A percentile compares a stretch with the other conserved stretches of the same genome.
phyloP scores from a whole-genome alignment of 2,888 invertebrate species.

The Parasteatoda lunata region DNA sequence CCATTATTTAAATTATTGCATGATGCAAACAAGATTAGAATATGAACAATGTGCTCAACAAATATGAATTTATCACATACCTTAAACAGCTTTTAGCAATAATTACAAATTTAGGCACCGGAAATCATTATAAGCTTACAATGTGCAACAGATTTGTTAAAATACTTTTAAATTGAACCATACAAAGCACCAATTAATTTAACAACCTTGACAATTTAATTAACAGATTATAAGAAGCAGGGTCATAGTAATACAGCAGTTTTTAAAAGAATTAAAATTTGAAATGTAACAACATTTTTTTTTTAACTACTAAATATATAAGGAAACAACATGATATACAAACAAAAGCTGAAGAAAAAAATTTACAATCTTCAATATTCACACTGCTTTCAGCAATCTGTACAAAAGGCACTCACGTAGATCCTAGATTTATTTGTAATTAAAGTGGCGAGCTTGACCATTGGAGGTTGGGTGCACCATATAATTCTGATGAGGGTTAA shows the following conservation, averaged over 20 bases:
- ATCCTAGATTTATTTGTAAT: conserved; percentile 50
- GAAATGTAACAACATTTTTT: neutral
- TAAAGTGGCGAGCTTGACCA: conserved; percentile 56
- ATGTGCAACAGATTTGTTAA: too few relatives aligned
- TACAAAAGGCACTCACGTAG: conserved; percentile 58
- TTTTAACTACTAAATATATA: neutral
- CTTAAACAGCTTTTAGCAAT: neutral
- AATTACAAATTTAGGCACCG: neutral
- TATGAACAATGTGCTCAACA: neutral
- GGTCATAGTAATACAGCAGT: neutral
- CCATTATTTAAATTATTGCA: neutral
- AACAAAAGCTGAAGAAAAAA: conserved; percentile 7
- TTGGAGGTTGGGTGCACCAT: conserved; percentile 59
- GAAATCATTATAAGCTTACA: neutral
- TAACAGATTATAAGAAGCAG: too few relatives aligned
- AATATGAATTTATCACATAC: neutral
- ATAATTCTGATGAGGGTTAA: conserved; percentile 60
- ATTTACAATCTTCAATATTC: conserved; percentile 28
- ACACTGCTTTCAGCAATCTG: conserved; percentile 14
- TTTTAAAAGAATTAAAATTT: conserved; percentile 2
- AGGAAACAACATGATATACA: conserved; percentile 1
- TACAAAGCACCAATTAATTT: too few relatives aligned
- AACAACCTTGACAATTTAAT: too few relatives aligned
- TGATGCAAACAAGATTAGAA: neutral
- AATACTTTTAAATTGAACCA: too few relatives aligned